phyloP scores from a whole-genome alignment of 2,113 vertebrate species.

The Thunnus thynnus region DNA sequence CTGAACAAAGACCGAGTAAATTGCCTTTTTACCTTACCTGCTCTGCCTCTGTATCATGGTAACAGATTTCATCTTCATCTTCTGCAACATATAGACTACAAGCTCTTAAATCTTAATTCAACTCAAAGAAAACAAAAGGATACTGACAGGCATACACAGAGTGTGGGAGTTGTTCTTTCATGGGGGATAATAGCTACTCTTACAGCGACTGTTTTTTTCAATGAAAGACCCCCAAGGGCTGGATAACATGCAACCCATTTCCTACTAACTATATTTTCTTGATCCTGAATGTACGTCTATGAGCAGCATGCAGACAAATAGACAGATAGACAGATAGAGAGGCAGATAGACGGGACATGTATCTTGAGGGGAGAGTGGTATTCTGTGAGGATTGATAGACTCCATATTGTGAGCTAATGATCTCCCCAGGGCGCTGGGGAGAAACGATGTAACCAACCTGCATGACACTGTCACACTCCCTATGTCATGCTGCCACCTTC shows the following conservation, averaged over 20 bases:
- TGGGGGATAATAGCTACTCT: constrained; percentile 43
- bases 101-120: neutral
- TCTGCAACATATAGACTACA: neutral
- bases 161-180: constrained; percentile 25
- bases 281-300: constrained; percentile 47
- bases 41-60: no score
- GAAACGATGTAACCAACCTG: constrained; percentile 78
- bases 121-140: constrained; percentile 6
- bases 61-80: neutral
- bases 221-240: constrained; percentile 34
- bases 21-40: no score
- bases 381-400: constrained; percentile 84
- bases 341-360: constrained; percentile 73
- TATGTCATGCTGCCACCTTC: constrained; percentile 73
- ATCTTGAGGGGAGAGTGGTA: constrained; percentile 75
- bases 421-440: constrained; percentile 78
- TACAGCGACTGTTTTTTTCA: constrained; percentile 37
- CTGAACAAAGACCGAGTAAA: no score
- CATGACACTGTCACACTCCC: constrained; percentile 80
- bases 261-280: constrained; percentile 57
- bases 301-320: constrained; percentile 61
- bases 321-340: constrained; percentile 53
- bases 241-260: constrained; percentile 24
- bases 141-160: neutral
- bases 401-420: constrained; percentile 85